Percentiles rank a stretch among this genome's conserved stretches.
Evolutionary conservation across 1,140 invertebrate genomes (phyloP).

Genomic region (Ceratoteleas bidentatus): DNA sequence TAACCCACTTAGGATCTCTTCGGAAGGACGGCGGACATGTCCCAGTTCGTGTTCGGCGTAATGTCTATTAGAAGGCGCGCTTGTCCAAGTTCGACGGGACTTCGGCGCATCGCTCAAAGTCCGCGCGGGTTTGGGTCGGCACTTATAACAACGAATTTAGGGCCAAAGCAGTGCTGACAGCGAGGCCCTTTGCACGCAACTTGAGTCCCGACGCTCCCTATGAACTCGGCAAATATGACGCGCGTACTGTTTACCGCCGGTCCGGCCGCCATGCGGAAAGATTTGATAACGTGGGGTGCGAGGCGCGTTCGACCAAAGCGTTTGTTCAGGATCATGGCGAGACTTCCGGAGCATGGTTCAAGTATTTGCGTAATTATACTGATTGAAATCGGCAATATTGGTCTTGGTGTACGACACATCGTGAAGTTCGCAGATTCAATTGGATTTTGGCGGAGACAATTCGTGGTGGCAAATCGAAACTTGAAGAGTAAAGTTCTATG

Average conservation of each 20-base stretch:
- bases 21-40: conserved; percentile 29
- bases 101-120: conserved; percentile 86
- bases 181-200: conserved; percentile 12
- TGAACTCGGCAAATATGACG: conserved; percentile 64
- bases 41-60: conserved; percentile 18
- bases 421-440: neutral
- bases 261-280: conserved; percentile 19
- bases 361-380: conserved; percentile 43
- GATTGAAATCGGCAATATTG: conserved; percentile 43
- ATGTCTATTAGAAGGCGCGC: conserved; percentile 30
- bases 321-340: conserved; percentile 15
- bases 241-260: conserved; percentile 14
- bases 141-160: conserved; percentile 67
- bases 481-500: no score
- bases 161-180: conserved; percentile 25
- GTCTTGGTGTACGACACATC: conserved; percentile 6
- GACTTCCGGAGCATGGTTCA: conserved; percentile 18
- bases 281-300: conserved; percentile 26
- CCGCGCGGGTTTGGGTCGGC: conserved; percentile 77
- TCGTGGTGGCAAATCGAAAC: no score
- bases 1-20: conserved; percentile 28
- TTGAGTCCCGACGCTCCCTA: conserved; percentile 39
- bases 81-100: conserved; percentile 83
- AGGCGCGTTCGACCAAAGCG: conserved; percentile 12
- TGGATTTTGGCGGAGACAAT: neutral